Evolutionary conservation across 2,888 invertebrate genomes (phyloP), one percentile per base, ranked within the genome.

Genomic region (Ennomos fuscantarius): DNA sequence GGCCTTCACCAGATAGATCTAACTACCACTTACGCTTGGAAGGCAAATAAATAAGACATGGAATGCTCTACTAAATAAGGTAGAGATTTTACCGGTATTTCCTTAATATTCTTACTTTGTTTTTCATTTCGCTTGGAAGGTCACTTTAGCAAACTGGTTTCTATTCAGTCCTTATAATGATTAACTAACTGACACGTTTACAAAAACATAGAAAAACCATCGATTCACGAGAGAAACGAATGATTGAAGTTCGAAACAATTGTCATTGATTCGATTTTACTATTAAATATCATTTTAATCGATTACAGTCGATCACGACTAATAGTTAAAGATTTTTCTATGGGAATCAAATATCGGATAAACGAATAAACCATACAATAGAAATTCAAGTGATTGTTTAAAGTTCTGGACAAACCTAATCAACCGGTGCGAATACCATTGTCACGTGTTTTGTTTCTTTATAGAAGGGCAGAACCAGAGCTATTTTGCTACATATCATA

Each of bases 291-390:
- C 60, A 55, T 66, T 65, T 64, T 70, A 74, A 75, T 76, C 78
- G 72, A 73, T 74, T 76, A 65, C 59, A 59, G 69, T 67, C 72
- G 67, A 69, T 74, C 70, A 73, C 68, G 66, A 65, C 69, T 62
- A 73, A 78, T 77, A 70, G 72, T 53, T 52, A 63, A 63, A 40
- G 13, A 49, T 45, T 50, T 66, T 72, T 67, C 65, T 72, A 71
- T 72, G 69, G 69, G 72, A 71, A 70, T 65, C 59, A 69, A 68
- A 64, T 64, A 58, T 63, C 41, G 44, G 36, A 42, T 36, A 44
- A 58, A 56, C 39, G 51, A 33, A 33, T 32, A 33, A 50, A 35
- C 61, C 66, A 67, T 72, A 76, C 73, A 78, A 78, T 73, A 48
- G 60, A 65, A 71, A 69, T 60, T 44, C 55, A 50, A 63, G 67